phyloP scores from a whole-genome alignment of 2,113 vertebrate species.

The Hipposideros armiger region DNA sequence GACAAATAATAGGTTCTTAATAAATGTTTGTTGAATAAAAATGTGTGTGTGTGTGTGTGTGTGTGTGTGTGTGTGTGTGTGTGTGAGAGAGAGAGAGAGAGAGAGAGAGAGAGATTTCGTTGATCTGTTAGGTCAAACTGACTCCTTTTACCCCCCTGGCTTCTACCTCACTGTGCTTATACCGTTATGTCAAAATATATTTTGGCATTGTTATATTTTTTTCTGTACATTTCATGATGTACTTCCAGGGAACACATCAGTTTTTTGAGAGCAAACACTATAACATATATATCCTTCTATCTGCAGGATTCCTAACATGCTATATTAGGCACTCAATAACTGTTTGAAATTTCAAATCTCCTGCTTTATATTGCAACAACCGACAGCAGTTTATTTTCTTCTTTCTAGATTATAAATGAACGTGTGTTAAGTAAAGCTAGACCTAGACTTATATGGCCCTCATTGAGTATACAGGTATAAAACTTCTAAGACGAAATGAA shows the following conservation, averaged over 20 bases:
- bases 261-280: background rate
- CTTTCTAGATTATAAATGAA: constrained; percentile 1
- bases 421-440: background rate
- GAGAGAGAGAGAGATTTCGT: background rate
- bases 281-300: background rate
- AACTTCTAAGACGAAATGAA: constrained; percentile 17
- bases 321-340: background rate
- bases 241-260: background rate
- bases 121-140: background rate
- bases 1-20: background rate
- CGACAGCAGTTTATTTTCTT: background rate
- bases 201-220: background rate
- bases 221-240: background rate
- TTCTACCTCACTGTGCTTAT: background rate
- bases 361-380: background rate
- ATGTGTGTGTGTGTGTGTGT: background rate
- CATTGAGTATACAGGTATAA: background rate
- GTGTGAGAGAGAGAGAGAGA: background rate
- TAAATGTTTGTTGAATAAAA: background rate
- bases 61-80: background rate
- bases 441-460: background rate
- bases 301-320: background rate
- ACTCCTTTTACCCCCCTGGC: background rate
- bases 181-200: constrained; percentile 16
- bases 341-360: constrained; percentile 15